Evolutionary conservation across 2,888 invertebrate genomes (phyloP), one percentile per base, ranked within the genome.

Genomic region (Drepanosiphum platanoidis): DNA sequence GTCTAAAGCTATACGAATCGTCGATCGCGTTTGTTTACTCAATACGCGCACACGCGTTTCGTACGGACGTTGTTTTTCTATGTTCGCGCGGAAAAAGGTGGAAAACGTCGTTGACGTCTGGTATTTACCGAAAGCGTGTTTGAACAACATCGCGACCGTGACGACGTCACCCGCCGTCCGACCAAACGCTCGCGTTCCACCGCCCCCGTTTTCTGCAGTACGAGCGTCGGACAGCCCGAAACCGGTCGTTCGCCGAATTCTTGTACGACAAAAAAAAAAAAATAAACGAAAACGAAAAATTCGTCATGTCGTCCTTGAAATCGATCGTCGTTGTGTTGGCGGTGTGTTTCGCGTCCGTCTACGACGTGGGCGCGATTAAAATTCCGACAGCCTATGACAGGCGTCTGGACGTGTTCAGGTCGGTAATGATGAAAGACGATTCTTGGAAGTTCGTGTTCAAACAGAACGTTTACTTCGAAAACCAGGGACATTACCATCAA

Each of bases 101-200:
- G 46, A 1, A 42, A 42, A 15, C 1, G 3, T 3, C 18, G 15
- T 18, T 11, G 5, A 22, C 22, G 15, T 39, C 15, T 68, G 34
- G 18, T 68, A 9, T 68, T 68, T 68, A 68, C 68, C 68, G 22
- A 22, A 9, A 34, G 34, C 22, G 68, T 68, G 68, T 68, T 68
- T 68, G 68, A 22, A 36, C 9, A 36, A 68, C 34, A 30, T 22
- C 34, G 22, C 39, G 42, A 13, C 1, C 27, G 64, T 9, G 13
- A 30, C 13, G 27, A 27, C 27, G 9, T 8, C 13, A 3, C 61
- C 61, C 7, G 27, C 3, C n/a, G 61, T 7, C 61, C n/a, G 8
- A 1, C 0, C 27, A 8, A n/a, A 4, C 30, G 30, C 61, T 1
- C 1, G 3, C 64, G 30, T 27, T 30, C 13, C 30, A n/a, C 27